Evolutionary conservation across 1,140 invertebrate genomes (phyloP).

Genomic region (Harlomillsia oculata): DNA sequence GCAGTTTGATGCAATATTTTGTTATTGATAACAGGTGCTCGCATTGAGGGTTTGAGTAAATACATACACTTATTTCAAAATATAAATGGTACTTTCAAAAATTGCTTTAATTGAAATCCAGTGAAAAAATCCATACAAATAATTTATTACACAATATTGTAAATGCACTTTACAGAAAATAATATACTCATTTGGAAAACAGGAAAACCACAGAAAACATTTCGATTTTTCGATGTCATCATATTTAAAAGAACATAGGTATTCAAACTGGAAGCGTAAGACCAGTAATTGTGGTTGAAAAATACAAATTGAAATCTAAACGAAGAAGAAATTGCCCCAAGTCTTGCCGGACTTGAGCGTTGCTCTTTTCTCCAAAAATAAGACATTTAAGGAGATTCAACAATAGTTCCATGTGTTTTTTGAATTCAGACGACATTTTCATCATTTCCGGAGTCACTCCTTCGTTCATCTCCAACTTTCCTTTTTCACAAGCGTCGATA

Average conservation of each 20-base stretch:
- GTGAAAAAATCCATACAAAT: no score
- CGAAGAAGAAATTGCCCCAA: slow-evolving; percentile 32
- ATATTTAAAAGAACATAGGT: neutral
- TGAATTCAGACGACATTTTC: slow-evolving; percentile 18
- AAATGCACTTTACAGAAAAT: no score
- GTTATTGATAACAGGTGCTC: no score
- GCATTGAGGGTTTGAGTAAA: no score
- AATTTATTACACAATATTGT: no score
- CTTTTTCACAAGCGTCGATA: slow-evolving; percentile 13
- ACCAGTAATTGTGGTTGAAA: slow-evolving; percentile 12
- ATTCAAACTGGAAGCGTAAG: neutral
- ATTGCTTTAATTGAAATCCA: no score
- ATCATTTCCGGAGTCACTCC: slow-evolving; percentile 24
- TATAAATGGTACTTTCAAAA: no score
- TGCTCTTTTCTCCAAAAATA: slow-evolving; percentile 10
- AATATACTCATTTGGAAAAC: no score
- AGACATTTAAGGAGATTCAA: slow-evolving; percentile 23
- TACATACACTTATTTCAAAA: no score
- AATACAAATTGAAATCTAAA: slow-evolving; percentile 34
- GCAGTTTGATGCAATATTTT: no score
- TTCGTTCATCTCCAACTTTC: slow-evolving; percentile 28
- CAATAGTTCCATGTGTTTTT: slow-evolving; percentile 26
- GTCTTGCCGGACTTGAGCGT: slow-evolving; percentile 23
- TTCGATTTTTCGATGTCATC: neutral
- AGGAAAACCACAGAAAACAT: no score